Evolutionary conservation across 2,888 invertebrate species (phyloP), one percentile per base, ranked within the genome.

Genomic region (Pandemis heparana): DNA sequence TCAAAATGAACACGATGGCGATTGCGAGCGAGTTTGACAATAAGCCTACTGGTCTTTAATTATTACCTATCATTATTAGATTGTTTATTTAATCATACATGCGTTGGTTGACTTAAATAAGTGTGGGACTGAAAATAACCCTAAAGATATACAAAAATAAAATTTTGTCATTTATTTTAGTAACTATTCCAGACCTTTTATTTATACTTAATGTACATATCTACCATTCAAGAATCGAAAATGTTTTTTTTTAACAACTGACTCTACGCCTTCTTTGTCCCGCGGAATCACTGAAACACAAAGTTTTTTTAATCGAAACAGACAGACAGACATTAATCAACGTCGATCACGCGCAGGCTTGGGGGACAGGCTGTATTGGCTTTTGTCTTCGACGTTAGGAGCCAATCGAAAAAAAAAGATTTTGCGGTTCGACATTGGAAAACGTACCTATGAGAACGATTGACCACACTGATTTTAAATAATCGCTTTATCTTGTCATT

Each of bases 301-400:
- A 90, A 91, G 85, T 91, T 93, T 94, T 92, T 92, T 89, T 89
- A 87, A 83, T 78, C 81, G 83, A 84, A 82, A 86, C 89, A 89
- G 90, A 89, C 88, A 88, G 89, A 86, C 88, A 88, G 87, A 88
- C 92, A 94, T 94, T 93, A 94, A 93, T 94, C 94, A 92, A 91
- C 87, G 94, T 94, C 94, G 85, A 91, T 93, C 94, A 92, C 83
- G 78, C 80, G 79, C 92, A 92, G 91, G 83, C 86, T 77, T 77
- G 78, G 77, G 69, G 77, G 74, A 78, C 74, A 77, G 76, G 79
- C 79, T 56, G 61, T 78, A 81, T 79, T 77, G 79, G 75, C 64
- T 75, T 77, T 84, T 83, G 82, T 84, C 79, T 82, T 75, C 62
- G 76, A 32, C 56, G 39, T 39, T 53, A 60, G 61, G 63, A 23